Evolutionary conservation across 1,140 invertebrate species (phyloP).

Genomic region (Apis cerana): DNA sequence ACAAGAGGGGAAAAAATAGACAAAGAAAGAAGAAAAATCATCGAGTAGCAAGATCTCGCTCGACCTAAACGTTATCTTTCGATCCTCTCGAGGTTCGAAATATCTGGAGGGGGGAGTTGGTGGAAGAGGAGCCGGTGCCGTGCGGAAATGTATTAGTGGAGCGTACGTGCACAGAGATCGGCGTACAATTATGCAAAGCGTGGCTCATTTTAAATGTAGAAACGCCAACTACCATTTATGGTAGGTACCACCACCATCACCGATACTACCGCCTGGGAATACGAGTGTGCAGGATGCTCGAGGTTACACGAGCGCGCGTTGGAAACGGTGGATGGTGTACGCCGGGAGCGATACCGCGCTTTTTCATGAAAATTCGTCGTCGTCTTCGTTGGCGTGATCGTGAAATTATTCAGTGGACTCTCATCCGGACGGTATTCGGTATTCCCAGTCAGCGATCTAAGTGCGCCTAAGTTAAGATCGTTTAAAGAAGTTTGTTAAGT

Average conservation of each 20-base stretch:
- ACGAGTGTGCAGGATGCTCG: background rate
- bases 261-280: background rate
- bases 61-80: background rate
- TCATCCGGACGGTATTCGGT: background rate
- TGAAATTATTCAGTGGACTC: slow-evolving; percentile 40
- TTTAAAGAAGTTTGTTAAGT: slow-evolving; percentile 39
- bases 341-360: background rate
- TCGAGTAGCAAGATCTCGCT: background rate
- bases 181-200: slow-evolving; percentile 62
- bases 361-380: slow-evolving; percentile 49
- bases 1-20: background rate
- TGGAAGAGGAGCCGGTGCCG: background rate
- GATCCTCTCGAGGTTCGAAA: background rate
- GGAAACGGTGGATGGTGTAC: background rate
- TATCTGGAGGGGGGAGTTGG: background rate
- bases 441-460: background rate
- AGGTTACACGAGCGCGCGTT: background rate
- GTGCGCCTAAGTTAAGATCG: slow-evolving; percentile 2
- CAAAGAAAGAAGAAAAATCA: background rate
- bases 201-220: slow-evolving; percentile 63
- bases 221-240: slow-evolving; percentile 54
- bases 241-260: background rate
- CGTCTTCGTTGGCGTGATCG: slow-evolving; percentile 5
- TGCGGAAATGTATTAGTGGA: slow-evolving; percentile 52
- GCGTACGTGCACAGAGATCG: slow-evolving; percentile 55